A percentile compares a stretch with the other conserved stretches of the same genome.
Evolutionary conservation across 23 tunicate species (phyloP).

Genomic region (Phallusia fumigata): DNA sequence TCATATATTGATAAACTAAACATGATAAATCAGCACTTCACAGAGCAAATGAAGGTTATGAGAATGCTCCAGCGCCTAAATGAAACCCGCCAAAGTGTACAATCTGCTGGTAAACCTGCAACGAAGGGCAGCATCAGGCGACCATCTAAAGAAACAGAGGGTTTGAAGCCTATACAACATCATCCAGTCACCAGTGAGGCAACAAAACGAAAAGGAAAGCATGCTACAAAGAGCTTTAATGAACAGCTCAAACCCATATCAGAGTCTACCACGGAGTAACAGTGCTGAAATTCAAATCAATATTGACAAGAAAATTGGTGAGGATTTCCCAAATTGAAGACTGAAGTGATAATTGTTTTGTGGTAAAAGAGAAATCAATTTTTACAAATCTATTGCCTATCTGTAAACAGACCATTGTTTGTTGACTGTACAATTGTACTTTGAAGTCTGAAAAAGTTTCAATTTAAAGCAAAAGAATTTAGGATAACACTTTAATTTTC

Average conservation of each 20-base stretch:
- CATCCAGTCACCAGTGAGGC: not conserved
- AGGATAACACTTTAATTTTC: too few species aligned
- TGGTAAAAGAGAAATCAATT: too few species aligned
- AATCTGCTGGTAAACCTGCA: not conserved
- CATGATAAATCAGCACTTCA: constrained; percentile 61
- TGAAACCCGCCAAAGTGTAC: constrained; percentile 11
- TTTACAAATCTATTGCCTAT: too few species aligned
- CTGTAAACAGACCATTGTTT: too few species aligned
- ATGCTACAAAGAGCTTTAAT: not conserved
- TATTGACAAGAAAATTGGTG: too few species aligned
- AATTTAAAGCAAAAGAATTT: too few species aligned
- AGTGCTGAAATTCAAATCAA: too few species aligned
- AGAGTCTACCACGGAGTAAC: constrained; percentile 1
- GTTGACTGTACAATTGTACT: too few species aligned
- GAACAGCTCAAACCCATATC: constrained; percentile 11
- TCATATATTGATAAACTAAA: constrained; percentile 39
- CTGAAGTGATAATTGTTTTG: too few species aligned
- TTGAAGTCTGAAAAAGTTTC: too few species aligned
- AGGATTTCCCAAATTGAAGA: too few species aligned
- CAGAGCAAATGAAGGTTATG: constrained; percentile 22
- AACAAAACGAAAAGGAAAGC: constrained; percentile 1
- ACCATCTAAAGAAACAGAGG: not conserved
- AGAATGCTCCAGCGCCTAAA: constrained; percentile 22
- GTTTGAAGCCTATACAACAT: not conserved
- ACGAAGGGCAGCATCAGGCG: not conserved